Evolutionary conservation across 1,140 invertebrate genomes (phyloP).

Genomic region (Drosophila mayri): DNA sequence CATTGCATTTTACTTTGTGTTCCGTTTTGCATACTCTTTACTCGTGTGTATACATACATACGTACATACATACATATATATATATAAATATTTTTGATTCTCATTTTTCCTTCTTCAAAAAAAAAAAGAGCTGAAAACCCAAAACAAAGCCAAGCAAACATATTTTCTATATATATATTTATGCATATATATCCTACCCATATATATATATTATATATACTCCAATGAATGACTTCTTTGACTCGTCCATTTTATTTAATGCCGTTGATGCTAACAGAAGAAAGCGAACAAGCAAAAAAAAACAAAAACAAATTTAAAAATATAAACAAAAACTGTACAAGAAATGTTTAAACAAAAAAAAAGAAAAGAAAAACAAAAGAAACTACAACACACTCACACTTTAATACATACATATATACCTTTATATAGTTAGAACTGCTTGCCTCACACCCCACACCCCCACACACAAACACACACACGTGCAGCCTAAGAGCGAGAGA

Average conservation of each 20-base stretch:
- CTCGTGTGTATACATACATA: conserved; percentile 34
- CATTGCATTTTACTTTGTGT: conserved; percentile 51
- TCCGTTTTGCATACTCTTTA: conserved; percentile 21
- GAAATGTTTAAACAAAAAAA: conserved; percentile 44
- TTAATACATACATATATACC: conserved; percentile 8
- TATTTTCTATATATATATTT: conserved; percentile 52
- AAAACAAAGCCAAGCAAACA: conserved; percentile 35
- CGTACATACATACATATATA: conserved; percentile 62
- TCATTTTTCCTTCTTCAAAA: conserved; percentile 19
- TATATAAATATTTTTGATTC: conserved; percentile 52
- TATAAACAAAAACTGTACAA: conserved; percentile 44
- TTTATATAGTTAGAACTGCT: conserved; percentile 18
- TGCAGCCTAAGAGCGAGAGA: conserved; percentile 31
- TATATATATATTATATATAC: conserved; percentile 53
- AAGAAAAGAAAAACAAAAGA: conserved; percentile 36
- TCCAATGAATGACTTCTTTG: conserved; percentile 85
- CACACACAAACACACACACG: conserved; percentile 11
- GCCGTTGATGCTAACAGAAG: conserved; percentile 84
- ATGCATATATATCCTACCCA: conserved; percentile 61
- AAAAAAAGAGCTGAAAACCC: conserved; percentile 11
- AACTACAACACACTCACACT: conserved; percentile 37
- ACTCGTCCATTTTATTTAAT: conserved; percentile 85
- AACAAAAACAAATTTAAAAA: conserved; percentile 29
- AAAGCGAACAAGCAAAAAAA: conserved; percentile 62
- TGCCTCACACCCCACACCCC: background rate